Evolutionary conservation across 2,113 vertebrate species (phyloP), one percentile per base, ranked within the genome.

Genomic region (Australoheros scitulus): DNA sequence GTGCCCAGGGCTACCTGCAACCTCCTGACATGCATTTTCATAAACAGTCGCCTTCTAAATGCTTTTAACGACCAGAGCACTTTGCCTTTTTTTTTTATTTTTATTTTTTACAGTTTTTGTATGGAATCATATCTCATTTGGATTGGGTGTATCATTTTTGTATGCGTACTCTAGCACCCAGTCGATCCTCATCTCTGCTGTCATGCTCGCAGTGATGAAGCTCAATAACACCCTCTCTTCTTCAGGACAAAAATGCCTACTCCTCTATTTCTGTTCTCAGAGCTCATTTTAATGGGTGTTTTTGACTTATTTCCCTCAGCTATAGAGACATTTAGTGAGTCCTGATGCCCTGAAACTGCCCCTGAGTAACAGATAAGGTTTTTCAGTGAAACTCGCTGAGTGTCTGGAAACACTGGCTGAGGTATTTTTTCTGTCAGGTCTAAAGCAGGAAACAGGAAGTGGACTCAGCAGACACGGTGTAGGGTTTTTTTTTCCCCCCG

Each of bases 401-500:
- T 50, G 22, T 79, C 77, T 81, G 84, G 82, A 90, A 82, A 91
- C 77, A 77, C 72, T 34, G 52, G 6, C 20, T n/a, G 32, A 6
- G 6, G 58, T 56, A 1, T 32, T 75, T 75, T 61, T 29, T 77
- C 36, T 38, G 8, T 38, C 64, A 76, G 11, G 15, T 77, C 43
- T 72, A 47, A 60, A 64, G 72, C 91, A 91, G 91, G 88, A 93
- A 93, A 90, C 86, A 84, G 93, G 93, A 94, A 92, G 85, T 80
- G n/a, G 82, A 82, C 68, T 93, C 82, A 86, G 91, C 83, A 60
- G 76, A 77, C 22, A 20, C 29, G 38, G 8, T 8, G 2, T 68
- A 80, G 43, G 4, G 2, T 43, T 43, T 65, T 3, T 36, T 43
- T 24, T n/a, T 11, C 63, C 36, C 36, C 36, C 36, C 1, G 2